Percentiles rank a stretch among this genome's conserved stretches.
These are phyloP conservation scores for Vulpes ferrilata DNA, from an alignment of 2,113 vertebrate species.

Conservation along the genomic window DNA sequence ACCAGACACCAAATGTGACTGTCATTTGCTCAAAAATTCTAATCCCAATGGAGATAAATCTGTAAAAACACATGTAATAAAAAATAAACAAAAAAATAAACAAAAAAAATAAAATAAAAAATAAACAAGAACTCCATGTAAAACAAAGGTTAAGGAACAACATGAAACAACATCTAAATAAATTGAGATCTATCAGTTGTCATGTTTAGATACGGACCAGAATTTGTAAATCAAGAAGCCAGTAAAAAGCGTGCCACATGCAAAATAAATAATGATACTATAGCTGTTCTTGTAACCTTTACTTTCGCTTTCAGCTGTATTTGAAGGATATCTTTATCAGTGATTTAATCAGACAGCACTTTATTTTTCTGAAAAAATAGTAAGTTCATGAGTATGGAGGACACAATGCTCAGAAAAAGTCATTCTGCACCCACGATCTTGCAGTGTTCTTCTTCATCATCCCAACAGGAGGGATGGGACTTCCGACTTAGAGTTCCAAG, in stretches of 20 bases:
- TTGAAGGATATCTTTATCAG: not conserved
- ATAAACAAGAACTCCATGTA: not conserved
- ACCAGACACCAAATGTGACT: not conserved
- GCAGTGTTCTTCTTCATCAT: not conserved
- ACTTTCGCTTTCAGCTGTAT: not conserved
- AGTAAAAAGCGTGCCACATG: rapidly evolving
- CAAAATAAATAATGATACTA: not conserved
- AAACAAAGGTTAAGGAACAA: not conserved
- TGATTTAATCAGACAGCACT: not conserved
- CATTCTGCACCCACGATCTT: too few relatives aligned
- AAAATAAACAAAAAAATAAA: not conserved
- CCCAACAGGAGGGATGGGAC: not conserved
- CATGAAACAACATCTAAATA: not conserved
- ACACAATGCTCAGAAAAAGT: not conserved
- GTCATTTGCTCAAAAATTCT: not conserved
- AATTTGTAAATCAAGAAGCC: not conserved
- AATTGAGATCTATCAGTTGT: too few relatives aligned
- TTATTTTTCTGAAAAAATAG: not conserved
- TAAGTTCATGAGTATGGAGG: rapidly evolving
- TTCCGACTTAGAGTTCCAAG: too few relatives aligned
- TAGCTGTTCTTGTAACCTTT: not conserved
- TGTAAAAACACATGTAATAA: not conserved
- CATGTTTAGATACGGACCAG: not conserved
- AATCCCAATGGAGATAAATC: not conserved
- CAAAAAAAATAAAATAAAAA: not conserved